A percentile compares a stretch with the other conserved stretches of the same genome.
Evolutionary conservation across 2,113 vertebrate species (phyloP).

Genomic region (Syngnathus typhle): DNA sequence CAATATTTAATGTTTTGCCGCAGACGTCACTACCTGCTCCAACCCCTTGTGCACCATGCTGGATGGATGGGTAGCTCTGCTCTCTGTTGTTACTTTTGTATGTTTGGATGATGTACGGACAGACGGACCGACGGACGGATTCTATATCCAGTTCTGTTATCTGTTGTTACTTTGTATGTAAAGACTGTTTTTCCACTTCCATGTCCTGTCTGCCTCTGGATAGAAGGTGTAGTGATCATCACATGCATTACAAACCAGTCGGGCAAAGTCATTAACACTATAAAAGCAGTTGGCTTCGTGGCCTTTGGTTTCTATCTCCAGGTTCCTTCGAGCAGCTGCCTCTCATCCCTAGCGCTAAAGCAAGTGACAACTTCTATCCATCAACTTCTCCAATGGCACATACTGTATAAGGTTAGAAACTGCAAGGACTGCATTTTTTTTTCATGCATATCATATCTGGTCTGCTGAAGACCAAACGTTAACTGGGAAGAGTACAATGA

Average conservation of each 20-base stretch:
- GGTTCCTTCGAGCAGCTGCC: constrained; percentile 27
- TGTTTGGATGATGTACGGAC: no score
- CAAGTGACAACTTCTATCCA: constrained; percentile 57
- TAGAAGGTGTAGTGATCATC: not conserved
- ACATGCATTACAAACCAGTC: constrained; percentile 22
- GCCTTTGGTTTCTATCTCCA: constrained; percentile 38
- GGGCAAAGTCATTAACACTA: constrained; percentile 39
- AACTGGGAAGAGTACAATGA: constrained; percentile 29
- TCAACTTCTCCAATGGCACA: constrained; percentile 41
- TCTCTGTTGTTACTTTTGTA: no score
- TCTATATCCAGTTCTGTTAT: no score
- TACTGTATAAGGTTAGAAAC: constrained; percentile 34
- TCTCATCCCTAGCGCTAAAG: constrained; percentile 47
- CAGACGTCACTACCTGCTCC: no score
- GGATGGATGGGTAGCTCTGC: no score
- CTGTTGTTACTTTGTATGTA: no score
- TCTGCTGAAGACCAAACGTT: constrained; percentile 35
- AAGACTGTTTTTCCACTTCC: no score
- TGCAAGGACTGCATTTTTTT: constrained; percentile 53
- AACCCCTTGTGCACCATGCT: no score
- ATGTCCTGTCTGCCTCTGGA: no score
- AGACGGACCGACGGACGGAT: no score
- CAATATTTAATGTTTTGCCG: no score
- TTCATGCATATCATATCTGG: constrained; percentile 57
- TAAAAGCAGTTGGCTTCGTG: constrained; percentile 31